Base-by-base conservation (phyloP, 2,888 invertebrate species). In the Phorcus lineatus region DNA sequence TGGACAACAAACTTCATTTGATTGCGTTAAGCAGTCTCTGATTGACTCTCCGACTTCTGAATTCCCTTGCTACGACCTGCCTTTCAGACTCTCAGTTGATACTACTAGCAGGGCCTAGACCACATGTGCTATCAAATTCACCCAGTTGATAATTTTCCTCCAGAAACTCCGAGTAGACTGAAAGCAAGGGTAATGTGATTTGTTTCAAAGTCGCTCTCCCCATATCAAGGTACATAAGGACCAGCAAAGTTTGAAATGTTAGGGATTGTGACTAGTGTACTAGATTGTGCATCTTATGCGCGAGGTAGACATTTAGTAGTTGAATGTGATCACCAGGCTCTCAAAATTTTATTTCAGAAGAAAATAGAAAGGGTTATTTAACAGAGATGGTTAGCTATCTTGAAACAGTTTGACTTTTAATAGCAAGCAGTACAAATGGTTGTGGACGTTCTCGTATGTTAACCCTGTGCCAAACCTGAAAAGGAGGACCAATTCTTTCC, bases 281-380 rank as follows among this genome's bases (percentile, higher is more conserved):
- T 81, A 17, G 79, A 81, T 53, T 79, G 77, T 80, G 47, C 75
- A 7, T 76, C 76, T 19, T 81, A 79, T 76, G 78, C 62, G 3
- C 3, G 36, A 36, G 36, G 36, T 36, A 36, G 36, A 36, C 36
- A 36, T 36, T 36, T 36, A 6, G 76, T 79, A 6, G 70, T 79
- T 22, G 78, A 78, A 76, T 78, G 67, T 28, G 74, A 80, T 57
- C 75, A 79, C 66, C 54, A 81, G 19, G 79, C 67, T 3, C 31
- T 81, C 19, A 57, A 57, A 17, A 11, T 17, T n/a, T 9, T 57
- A 17, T 9, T 57, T 57, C 62, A 57, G 24, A 57, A 57, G 62
- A 57, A 57, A 57, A 22, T 57, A 17, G 11, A 24, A 11, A 17
- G 62, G 9, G 19, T 17, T 22, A 57, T 57, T n/a, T 57, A 57